phyloP scores from a whole-genome alignment of 2,113 vertebrate genomes.

The Chauna torquata region DNA sequence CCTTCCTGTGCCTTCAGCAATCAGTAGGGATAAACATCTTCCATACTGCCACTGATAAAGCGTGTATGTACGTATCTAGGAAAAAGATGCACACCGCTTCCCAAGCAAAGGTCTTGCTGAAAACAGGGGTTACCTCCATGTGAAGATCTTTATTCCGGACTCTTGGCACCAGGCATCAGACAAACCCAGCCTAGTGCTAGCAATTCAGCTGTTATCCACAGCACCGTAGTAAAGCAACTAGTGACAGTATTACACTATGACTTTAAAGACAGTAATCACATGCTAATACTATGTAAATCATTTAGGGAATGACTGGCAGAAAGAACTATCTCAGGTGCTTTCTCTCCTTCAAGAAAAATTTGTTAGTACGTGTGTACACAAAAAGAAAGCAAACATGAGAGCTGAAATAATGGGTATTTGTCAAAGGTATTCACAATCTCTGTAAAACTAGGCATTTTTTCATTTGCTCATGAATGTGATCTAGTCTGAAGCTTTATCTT shows the following conservation, averaged over 20 bases:
- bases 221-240: not conserved
- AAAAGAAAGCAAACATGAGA: not conserved
- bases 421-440: not conserved
- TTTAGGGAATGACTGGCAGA: not conserved
- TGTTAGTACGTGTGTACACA: not conserved
- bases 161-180: not conserved
- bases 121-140: not conserved
- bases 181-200: not conserved
- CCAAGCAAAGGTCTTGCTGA: not conserved
- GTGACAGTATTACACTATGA: not conserved
- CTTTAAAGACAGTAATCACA: not conserved
- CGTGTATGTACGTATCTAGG: not conserved
- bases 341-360: not conserved
- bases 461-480: not conserved
- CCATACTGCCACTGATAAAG: not conserved
- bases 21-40: not conserved
- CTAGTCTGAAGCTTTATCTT: not conserved
- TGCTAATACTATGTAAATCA: not conserved
- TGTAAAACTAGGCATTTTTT: not conserved
- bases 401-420: not conserved
- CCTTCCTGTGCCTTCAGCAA: not conserved
- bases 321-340: not conserved
- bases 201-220: not conserved
- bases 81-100: not conserved
- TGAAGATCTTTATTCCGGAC: not conserved